phyloP scores from a whole-genome alignment of 2,888 invertebrate species.

The Athalia circularis region DNA sequence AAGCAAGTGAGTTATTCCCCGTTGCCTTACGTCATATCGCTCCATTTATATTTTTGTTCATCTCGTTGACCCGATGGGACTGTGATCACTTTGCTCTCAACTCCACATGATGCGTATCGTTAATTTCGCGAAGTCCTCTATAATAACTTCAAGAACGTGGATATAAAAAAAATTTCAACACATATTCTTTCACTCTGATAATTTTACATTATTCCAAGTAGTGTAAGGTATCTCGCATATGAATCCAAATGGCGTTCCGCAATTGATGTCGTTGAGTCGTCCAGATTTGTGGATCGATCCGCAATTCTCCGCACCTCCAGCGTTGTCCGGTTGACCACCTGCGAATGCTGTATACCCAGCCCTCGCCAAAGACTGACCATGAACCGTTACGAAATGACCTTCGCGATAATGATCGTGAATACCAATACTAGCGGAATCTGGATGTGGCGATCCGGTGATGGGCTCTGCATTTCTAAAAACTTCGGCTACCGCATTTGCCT shows the following conservation, averaged over 20 bases:
- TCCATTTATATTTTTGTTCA: too few species aligned
- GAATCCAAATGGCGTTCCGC: neutral
- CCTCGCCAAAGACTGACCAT: conserved; percentile 19
- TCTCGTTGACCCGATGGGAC: too few species aligned
- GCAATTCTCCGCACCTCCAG: neutral
- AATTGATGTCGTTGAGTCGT: conserved; percentile 3
- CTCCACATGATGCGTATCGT: too few species aligned
- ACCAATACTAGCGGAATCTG: conserved; percentile 6
- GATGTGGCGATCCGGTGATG: neutral
- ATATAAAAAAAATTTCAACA: too few species aligned
- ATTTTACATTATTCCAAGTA: too few species aligned
- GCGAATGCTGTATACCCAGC: conserved; percentile 16
- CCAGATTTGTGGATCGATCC: conserved; percentile 12
- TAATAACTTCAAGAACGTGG: too few species aligned
- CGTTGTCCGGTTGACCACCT: conserved; percentile 9
- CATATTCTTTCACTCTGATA: too few species aligned
- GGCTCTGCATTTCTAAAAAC: neutral
- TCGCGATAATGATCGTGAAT: conserved; percentile 14
- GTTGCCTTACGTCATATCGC: too few species aligned
- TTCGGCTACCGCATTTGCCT: conserved; percentile 6
- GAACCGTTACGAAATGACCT: conserved; percentile 9
- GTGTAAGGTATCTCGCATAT: conserved; percentile 12
- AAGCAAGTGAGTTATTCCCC: too few species aligned
- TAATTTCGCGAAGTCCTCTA: too few species aligned
- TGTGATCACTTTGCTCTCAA: too few species aligned